Evolutionary conservation across 1,140 invertebrate species (phyloP), one percentile per base, ranked within the genome.

Genomic region (Dendrolimus punctatus): DNA sequence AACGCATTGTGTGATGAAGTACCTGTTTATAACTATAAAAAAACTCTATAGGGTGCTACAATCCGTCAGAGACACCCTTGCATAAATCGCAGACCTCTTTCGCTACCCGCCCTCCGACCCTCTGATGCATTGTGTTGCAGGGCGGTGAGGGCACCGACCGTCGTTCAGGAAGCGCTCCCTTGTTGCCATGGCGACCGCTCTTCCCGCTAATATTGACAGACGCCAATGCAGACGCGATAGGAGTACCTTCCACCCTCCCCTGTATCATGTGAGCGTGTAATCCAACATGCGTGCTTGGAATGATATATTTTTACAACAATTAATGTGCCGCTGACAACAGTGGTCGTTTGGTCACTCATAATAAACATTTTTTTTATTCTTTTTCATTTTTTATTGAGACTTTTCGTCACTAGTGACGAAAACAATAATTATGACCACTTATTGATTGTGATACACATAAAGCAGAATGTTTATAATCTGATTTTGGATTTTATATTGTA

Each of bases 171-270:
- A 85, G 70, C 74, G 66, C 72, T 73, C 76, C 77, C 77, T 73
- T 66, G 82, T 85, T 64, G 60, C 71, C 69, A 85, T 85, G 77
- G 68, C 77, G 73, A 85, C 79, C 63, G 76, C 76, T 75, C 61
- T 76, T 75, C 73, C 71, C 71, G 73, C 75, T 70, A 76, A 79
- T 80, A 84, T 84, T 79, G 76, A 84, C 71, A 83, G 77, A 67
- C 80, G 54, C 64, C 66, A 69, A 67, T 72, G 66, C 73, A 79
- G 77, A 77, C 73, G 59, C 62, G 69, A 69, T 53, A 63, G 57
- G 55, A 55, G 61, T 57, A 52, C 50, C 44, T 54, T 52, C 39
- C 58, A 43, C 55, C 58, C 49, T 51, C 59, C 67, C 57, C 53
- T 41, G 41, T 40, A 41, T 40, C 56, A 51, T 53, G 48, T 60